Evolutionary conservation across 2,888 invertebrate species (phyloP).

Genomic region (Belgica antarctica): DNA sequence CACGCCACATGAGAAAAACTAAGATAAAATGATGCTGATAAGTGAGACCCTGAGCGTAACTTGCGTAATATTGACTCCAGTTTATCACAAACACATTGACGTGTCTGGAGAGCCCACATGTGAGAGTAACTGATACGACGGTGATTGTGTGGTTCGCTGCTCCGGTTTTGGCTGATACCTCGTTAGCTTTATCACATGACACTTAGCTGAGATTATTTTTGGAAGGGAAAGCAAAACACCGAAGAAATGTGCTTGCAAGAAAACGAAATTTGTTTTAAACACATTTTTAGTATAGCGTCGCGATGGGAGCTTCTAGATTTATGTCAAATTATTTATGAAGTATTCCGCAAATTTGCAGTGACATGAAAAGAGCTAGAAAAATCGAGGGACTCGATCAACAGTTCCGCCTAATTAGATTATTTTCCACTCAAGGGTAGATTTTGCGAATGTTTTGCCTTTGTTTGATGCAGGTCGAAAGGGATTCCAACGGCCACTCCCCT

Average conservation of each 20-base stretch:
- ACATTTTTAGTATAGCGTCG: not conserved
- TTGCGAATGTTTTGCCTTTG: too few species aligned
- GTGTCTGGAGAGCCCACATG: not conserved
- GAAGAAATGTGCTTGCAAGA: not conserved
- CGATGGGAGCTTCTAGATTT: not conserved
- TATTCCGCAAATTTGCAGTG: not conserved
- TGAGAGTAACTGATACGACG: too few species aligned
- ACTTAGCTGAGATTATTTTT: not conserved
- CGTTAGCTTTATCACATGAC: constrained; percentile 25
- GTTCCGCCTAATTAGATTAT: too few species aligned
- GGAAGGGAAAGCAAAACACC: not conserved
- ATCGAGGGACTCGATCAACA: too few species aligned
- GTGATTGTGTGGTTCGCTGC: not conserved
- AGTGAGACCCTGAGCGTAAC: not conserved
- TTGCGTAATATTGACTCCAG: constrained; percentile 1
- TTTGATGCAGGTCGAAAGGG: too few species aligned
- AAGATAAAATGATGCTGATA: constrained; percentile 1
- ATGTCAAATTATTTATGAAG: not conserved
- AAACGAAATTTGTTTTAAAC: not conserved
- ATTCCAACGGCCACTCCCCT: too few species aligned
- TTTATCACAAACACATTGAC: constrained; percentile 12
- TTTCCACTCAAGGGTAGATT: too few species aligned
- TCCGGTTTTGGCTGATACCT: not conserved
- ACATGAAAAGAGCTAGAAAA: too few species aligned
- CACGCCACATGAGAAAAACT: not conserved